Percentiles rank a stretch among this genome's conserved stretches.
These are phyloP conservation scores for Drymodes brunneopygia DNA, from an alignment of 2,113 vertebrate genomes.

Conservation along the genomic window DNA sequence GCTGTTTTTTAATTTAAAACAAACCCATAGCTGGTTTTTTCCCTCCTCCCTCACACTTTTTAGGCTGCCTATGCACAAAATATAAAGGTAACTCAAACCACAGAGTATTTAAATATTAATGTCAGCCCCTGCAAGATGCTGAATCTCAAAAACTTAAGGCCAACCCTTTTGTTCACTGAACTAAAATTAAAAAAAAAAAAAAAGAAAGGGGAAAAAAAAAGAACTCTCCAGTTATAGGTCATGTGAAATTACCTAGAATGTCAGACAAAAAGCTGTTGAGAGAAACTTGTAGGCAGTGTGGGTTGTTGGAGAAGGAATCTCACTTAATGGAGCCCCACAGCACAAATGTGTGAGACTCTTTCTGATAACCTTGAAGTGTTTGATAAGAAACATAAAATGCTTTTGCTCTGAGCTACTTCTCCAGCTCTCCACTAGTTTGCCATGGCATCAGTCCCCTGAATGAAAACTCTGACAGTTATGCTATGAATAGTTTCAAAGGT, in stretches of 20 bases:
- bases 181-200: background rate
- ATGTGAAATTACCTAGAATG: background rate
- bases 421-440: background rate
- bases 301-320: background rate
- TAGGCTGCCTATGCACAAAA: background rate
- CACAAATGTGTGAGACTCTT: background rate
- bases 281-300: background rate
- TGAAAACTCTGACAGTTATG: background rate
- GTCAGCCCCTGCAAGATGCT: background rate
- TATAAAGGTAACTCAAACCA: background rate
- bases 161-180: background rate
- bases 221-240: background rate
- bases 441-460: background rate
- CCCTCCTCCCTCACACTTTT: background rate
- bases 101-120: background rate
- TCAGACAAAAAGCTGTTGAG: slow-evolving; percentile 14
- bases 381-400: slow-evolving; percentile 1
- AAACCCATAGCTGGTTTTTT: background rate
- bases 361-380: slow-evolving; percentile 27
- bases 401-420: slow-evolving; percentile 6
- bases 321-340: background rate
- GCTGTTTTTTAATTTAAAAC: background rate
- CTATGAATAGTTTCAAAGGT: background rate
- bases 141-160: background rate
- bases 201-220: background rate